Conservation (phyloP, 2,113 vertebrate species). For the Saccopteryx bilineata region DNA sequence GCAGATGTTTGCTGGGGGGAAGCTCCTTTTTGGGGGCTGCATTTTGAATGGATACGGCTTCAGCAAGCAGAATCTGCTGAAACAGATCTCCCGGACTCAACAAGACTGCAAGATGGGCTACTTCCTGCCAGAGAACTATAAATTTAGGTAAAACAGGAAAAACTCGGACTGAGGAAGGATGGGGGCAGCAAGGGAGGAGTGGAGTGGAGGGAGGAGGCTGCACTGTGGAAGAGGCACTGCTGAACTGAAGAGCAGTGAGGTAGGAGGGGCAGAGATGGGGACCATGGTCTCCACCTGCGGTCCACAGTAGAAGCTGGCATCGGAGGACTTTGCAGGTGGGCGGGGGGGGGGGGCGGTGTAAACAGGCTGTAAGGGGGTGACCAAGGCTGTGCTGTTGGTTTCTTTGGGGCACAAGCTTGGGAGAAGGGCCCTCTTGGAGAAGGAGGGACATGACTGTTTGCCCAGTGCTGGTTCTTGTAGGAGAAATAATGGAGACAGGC, state of each 20-base stretch:
- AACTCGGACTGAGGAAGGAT: not conserved
- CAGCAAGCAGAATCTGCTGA: conserved; percentile 78
- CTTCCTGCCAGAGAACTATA: conserved; percentile 81
- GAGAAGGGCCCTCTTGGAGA: not conserved
- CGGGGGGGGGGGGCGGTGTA: not conserved
- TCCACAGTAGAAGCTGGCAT: not conserved
- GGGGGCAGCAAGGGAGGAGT: not conserved
- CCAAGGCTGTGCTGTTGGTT: not conserved
- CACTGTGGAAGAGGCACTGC: not conserved
- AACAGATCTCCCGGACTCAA: conserved; percentile 69
- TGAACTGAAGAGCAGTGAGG: not conserved
- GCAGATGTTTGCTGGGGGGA: conserved; percentile 81
- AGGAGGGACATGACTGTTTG: not conserved
- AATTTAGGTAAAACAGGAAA: conserved; percentile 77
- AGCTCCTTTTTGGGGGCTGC: conserved; percentile 75
- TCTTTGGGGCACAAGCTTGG: not conserved
- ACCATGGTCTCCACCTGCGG: not conserved
- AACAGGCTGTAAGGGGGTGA: not conserved
- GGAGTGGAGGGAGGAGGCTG: not conserved
- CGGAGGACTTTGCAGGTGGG: not conserved
- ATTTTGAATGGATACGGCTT: conserved; percentile 78
- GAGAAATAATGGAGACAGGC: not conserved
- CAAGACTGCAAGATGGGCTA: conserved; percentile 71
- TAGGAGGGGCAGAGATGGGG: not conserved
- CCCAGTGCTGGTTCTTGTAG: not conserved